A percentile compares a stretch with the other conserved stretches of the same genome.
Conservation (phyloP, 2,888 invertebrate genomes). For the Eugnorisma glareosa region DNA sequence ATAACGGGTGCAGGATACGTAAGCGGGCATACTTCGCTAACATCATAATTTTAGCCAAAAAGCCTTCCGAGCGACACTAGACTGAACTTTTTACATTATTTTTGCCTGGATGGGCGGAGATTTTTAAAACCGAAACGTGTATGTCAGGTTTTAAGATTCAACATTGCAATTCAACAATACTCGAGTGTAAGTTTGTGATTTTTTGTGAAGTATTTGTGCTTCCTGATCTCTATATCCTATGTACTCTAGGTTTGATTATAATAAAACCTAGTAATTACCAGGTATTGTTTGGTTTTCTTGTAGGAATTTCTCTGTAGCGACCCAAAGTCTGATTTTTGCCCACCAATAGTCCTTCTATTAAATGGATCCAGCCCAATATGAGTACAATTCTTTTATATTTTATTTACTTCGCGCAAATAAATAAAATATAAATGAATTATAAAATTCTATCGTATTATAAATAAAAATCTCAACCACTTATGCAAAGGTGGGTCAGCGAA, state of each 20-base stretch:
- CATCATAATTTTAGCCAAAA: conserved; percentile 60
- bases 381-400: too few species aligned
- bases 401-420: too few species aligned
- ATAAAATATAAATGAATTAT: too few species aligned
- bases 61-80: conserved; percentile 40
- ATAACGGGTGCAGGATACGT: conserved; percentile 59
- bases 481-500: too few species aligned
- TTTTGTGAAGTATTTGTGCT: not conserved
- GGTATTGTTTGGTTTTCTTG: not conserved
- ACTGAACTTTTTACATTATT: conserved; percentile 44
- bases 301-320: not conserved
- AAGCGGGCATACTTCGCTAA: conserved; percentile 59
- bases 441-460: too few species aligned
- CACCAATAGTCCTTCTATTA: not conserved
- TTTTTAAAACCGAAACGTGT: conserved; percentile 30
- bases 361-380: not conserved
- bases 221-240: not conserved
- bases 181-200: not conserved
- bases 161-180: conserved; percentile 23
- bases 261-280: not conserved
- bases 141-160: not conserved
- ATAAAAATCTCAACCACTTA: too few species aligned
- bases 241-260: not conserved
- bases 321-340: not conserved
- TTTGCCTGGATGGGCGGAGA: conserved; percentile 19